These are phyloP conservation scores for Brachypalpus laphriformis DNA, from an alignment of 2,888 invertebrate genomes.

Conservation along the genomic window DNA sequence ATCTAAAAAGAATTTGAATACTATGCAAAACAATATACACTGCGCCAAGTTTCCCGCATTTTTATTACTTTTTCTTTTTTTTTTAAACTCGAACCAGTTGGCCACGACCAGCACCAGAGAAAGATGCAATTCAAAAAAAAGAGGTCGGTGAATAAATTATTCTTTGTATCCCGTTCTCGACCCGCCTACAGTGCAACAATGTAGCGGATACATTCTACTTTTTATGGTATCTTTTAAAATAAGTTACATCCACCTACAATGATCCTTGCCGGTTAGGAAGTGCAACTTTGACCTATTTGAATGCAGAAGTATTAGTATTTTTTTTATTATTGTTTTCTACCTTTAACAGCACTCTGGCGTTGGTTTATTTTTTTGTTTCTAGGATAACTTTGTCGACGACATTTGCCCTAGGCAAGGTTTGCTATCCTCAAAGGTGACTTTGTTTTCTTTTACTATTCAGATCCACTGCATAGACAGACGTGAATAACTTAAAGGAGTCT, in stretches of 20 bases:
- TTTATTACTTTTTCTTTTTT: conserved; percentile 33
- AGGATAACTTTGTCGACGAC: conserved; percentile 18
- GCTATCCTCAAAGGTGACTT: conserved; percentile 3
- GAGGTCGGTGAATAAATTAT: conserved; percentile 52
- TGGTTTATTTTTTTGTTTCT: not conserved
- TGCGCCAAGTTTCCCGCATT: conserved; percentile 41
- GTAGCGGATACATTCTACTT: conserved; percentile 58
- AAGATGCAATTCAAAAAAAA: conserved; percentile 10
- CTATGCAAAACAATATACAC: conserved; percentile 55
- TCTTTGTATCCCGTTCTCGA: conserved; percentile 26
- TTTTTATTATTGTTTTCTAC: not conserved
- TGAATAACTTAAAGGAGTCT: conserved; percentile 48
- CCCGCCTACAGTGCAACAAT: conserved; percentile 41
- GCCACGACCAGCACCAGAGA: not conserved
- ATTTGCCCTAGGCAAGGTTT: conserved; percentile 21
- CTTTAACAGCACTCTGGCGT: not conserved
- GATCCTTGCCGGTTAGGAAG: conserved; percentile 59
- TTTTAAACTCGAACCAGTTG: conserved; percentile 35
- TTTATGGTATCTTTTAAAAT: conserved; percentile 44
- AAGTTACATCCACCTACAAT: conserved; percentile 69
- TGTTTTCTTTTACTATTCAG: conserved; percentile 21
- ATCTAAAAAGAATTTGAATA: conserved; percentile 54
- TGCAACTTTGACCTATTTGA: conserved; percentile 67
- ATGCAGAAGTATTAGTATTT: conserved; percentile 15
- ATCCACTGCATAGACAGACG: conserved; percentile 35